Evolutionary conservation across 2,797 vertebrate species (phyloP).

Genomic region (Xenentodon cancila): DNA sequence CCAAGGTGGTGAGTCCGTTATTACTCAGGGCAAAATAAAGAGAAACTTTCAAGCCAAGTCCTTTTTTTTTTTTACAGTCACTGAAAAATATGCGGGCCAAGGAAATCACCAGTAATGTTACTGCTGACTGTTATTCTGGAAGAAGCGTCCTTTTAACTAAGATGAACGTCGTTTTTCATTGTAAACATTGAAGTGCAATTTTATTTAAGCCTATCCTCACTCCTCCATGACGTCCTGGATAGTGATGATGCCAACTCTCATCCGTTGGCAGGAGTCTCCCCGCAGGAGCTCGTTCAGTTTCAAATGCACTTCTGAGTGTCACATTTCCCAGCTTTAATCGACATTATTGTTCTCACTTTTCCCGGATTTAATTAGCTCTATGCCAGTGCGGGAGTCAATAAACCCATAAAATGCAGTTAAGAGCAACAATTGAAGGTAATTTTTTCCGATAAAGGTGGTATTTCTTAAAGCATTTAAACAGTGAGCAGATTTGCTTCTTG

Average conservation of each 20-base stretch:
- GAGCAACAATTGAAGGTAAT: background rate
- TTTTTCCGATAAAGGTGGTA: background rate
- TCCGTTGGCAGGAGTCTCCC: slow-evolving; percentile 42
- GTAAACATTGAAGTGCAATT: too few species aligned
- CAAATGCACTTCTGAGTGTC: slow-evolving; percentile 29
- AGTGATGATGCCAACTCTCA: slow-evolving; percentile 33
- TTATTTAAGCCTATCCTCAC: background rate
- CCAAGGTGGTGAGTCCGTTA: slow-evolving; percentile 70
- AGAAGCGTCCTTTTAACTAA: too few species aligned
- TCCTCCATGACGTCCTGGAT: background rate
- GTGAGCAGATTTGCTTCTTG: too few species aligned
- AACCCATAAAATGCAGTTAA: background rate
- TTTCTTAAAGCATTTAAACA: background rate
- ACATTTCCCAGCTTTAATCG: slow-evolving; percentile 41
- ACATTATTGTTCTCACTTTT: slow-evolving; percentile 25
- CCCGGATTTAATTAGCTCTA: slow-evolving; percentile 32
- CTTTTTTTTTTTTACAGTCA: slow-evolving; percentile 2
- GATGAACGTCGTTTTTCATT: too few species aligned
- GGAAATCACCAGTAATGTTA: too few species aligned
- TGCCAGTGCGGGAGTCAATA: background rate
- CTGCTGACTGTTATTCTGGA: too few species aligned
- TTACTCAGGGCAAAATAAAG: slow-evolving; percentile 47
- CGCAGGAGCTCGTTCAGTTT: slow-evolving; percentile 27
- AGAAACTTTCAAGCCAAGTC: slow-evolving; percentile 4
- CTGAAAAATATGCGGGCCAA: background rate